Evolutionary conservation across 2,797 vertebrate genomes (phyloP).

Genomic region (Sternotherus odoratus): DNA sequence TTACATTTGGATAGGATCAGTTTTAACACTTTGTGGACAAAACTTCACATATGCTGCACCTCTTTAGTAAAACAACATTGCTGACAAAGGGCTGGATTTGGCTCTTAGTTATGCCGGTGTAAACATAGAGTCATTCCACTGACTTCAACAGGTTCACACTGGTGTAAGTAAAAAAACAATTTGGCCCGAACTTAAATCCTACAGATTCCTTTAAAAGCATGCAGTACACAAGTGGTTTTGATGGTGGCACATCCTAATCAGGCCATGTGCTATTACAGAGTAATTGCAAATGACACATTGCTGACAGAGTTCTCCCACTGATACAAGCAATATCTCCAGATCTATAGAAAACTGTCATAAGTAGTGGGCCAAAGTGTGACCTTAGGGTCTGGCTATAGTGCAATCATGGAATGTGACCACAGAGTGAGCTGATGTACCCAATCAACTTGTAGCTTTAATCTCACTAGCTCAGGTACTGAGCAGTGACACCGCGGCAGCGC

Average conservation of each 20-base stretch:
- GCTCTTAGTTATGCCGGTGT: accelerated
- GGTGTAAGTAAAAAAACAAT: neutral
- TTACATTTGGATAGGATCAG: conserved; percentile 68
- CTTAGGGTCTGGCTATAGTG: neutral
- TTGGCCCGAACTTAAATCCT: conserved; percentile 22
- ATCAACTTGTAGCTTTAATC: neutral
- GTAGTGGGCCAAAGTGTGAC: neutral
- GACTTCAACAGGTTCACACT: neutral
- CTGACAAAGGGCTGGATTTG: neutral
- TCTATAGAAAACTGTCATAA: neutral
- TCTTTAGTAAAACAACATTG: conserved; percentile 53
- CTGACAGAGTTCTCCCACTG: neutral
- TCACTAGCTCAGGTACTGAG: neutral
- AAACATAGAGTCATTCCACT: neutral
- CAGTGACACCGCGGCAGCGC: neutral
- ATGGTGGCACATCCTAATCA: neutral
- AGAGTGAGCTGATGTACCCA: neutral
- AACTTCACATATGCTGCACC: conserved; percentile 52
- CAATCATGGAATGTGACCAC: neutral
- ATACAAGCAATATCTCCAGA: neutral
- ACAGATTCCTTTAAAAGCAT: conserved; percentile 51
- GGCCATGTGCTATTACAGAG: neutral
- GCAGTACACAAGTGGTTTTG: neutral
- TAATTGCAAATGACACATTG: conserved; percentile 4
- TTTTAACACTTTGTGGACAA: conserved; percentile 68